A percentile compares a stretch with the other conserved stretches of the same genome.
Conservation (phyloP, 1,140 invertebrate genomes). For the Vanessa atalanta region DNA sequence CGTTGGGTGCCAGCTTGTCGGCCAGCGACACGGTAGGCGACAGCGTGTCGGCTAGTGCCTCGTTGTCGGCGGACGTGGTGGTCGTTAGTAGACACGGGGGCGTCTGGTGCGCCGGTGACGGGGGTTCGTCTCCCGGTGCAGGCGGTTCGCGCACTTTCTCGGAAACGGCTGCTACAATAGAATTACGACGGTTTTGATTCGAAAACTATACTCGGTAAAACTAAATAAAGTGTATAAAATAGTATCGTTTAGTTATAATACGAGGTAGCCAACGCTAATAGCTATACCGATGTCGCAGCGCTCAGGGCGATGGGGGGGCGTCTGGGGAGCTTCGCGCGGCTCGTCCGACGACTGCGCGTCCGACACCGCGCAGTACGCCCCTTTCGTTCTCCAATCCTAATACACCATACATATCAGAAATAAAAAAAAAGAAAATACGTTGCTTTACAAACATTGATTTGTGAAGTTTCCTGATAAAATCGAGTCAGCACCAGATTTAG, state of each 20-base stretch:
- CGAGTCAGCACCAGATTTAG: too few relatives aligned
- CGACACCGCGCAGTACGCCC: slow-evolving; percentile 64
- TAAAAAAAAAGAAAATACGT: neutral
- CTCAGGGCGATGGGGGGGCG: slow-evolving; percentile 3
- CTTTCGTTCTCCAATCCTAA: slow-evolving; percentile 76
- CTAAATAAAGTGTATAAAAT: too few relatives aligned
- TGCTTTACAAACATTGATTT: too few relatives aligned
- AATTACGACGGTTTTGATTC: neutral
- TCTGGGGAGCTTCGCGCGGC: slow-evolving; percentile 23
- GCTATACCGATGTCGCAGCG: neutral
- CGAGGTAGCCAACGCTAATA: too few relatives aligned
- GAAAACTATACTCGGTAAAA: too few relatives aligned
- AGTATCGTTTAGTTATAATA: too few relatives aligned
- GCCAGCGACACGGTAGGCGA: neutral
- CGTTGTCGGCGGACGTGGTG: slow-evolving; percentile 11
- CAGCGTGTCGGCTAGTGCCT: slow-evolving; percentile 1
- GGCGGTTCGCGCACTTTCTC: neutral
- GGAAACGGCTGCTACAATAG: neutral
- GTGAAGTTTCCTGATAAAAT: too few relatives aligned
- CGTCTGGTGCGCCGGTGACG: slow-evolving; percentile 9
- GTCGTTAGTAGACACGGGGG: neutral
- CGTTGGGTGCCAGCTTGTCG: neutral
- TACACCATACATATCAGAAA: neutral
- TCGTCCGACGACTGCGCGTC: slow-evolving; percentile 57
- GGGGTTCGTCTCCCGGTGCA: neutral